Base-by-base conservation (phyloP, 1,140 invertebrate species). In the Polypedilum vanderplanki region DNA sequence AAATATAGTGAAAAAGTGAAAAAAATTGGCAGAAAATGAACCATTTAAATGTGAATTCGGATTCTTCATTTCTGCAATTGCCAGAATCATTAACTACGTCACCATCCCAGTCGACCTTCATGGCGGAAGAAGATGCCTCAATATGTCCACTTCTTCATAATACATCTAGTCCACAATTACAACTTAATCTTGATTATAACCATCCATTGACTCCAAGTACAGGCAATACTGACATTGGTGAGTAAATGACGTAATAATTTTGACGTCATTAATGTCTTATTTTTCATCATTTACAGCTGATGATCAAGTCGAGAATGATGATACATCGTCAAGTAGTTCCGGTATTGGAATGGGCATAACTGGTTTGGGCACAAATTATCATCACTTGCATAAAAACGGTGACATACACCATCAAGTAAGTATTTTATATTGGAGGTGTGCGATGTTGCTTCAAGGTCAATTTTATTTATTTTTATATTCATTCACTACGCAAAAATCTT, bases 71-170 rank as follows among this genome's bases (percentile, higher is more conserved):
- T 18, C 75, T 80, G 5, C 78, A 80, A 41, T 76, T 80, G 17
- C 78, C 80, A 9, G 40, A n/a, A 9, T 78, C 79, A 10, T 73
- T 81, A 7, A 76, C 78, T 24, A 78, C 79, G 73, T 81, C 80
- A 7, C 80, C 80, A 1, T 80, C 80, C 8, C 77, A 77, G 64
- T 80, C 80, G 0, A 81, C 81, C 18, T 85, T 85, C 78, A 64
- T 85, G 17, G 80, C 81, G 1, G 86, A 87, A 76, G 86, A 87
- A 77, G 85, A 85, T 41, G 82, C 84, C 9, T 87, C 86, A 15
- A 86, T 83, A 40, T 87, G 85, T 76, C 86, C 86, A 1, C 77
- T 87, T 41, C 82, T 87, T 12, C 79, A 79, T 0, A 77, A 76
- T 24, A 86, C 83, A 41, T 84, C 83, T 0, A 83, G 83, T 33